A percentile compares a stretch with the other conserved stretches of the same genome.
These are phyloP conservation scores for Alauda arvensis DNA, from an alignment of 2,797 vertebrate genomes.

Conservation along the genomic window DNA sequence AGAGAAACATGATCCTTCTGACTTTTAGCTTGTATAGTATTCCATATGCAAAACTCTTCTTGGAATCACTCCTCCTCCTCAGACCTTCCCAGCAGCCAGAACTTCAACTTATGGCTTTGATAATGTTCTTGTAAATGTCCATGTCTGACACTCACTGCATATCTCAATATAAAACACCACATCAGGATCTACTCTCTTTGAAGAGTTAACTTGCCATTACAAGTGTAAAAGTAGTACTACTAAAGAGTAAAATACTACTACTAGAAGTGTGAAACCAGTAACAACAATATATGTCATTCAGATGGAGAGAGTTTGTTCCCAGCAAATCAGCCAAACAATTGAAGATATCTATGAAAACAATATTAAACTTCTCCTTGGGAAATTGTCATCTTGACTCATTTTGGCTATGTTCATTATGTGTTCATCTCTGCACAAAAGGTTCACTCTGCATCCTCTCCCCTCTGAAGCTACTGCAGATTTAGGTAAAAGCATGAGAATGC, in stretches of 20 bases:
- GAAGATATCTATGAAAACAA: not conserved
- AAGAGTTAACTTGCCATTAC: not conserved
- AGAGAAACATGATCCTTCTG: not conserved
- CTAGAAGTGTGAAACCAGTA: not conserved
- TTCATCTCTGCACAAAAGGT: not conserved
- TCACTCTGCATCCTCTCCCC: not conserved
- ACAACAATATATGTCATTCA: not conserved
- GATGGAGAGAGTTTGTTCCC: not conserved
- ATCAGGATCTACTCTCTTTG: not conserved
- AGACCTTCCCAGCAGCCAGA: not conserved
- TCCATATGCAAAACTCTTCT: not conserved
- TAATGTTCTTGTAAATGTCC: not conserved
- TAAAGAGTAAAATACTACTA: not conserved
- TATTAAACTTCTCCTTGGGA: not conserved
- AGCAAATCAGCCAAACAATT: not conserved
- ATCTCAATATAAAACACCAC: not conserved
- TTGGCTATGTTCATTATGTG: not conserved
- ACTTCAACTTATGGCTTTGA: not conserved
- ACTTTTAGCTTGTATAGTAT: not conserved
- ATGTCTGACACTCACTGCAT: not conserved
- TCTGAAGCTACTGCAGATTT: not conserved
- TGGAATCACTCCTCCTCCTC: not conserved
- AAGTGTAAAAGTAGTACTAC: not conserved
- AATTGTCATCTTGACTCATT: not conserved
- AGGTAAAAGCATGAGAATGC: not conserved